Evolutionary conservation across 1,140 invertebrate species (phyloP), one percentile per base, ranked within the genome.

Genomic region (Nasonia giraulti): DNA sequence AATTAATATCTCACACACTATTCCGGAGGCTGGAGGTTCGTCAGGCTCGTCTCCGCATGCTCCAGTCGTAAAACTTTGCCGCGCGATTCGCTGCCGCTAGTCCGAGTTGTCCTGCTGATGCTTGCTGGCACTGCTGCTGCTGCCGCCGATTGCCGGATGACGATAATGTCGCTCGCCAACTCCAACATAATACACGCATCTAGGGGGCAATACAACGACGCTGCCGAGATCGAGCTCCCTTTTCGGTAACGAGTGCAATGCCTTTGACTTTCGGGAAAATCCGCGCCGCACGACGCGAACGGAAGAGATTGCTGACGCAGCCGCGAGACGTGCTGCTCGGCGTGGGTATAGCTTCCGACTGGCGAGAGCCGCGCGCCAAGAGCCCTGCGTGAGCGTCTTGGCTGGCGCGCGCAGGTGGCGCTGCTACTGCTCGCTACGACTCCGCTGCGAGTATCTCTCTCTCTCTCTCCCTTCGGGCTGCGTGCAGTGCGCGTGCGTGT

Each of bases 171-270:
- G 33, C 78, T 80, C 66, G 78, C 78, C 12, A 40, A 14, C 33
- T 44, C 68, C 80, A 71, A 81, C 80, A 81, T 81, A 81, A 81
- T 81, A 81, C 40, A 68, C 55, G 78, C 78, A 40, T 68, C 76
- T 62, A 33, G 33, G 37, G 33, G 7, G 73, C 73, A 40, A 44
- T 75, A 2, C 11, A 33, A 40, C 20, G 12, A 62, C 20, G 55
- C 33, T n/a, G 55, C 55, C 20, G 55, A 20, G 55, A 44, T 44
- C 40, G 40, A 44, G 40, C 40, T 44, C 6, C 6, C 40, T 44
- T 44, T 44, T 44, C 7, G 6, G 40, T 8, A 8, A 44, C 20
- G 3, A 14, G 5, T 37, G 17, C 33, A 20, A n/a, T 44, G 20
- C 7, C 14, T 11, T 27, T 40, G 47, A 12, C 75, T 12, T 17